Evolutionary conservation across 2,113 vertebrate genomes (phyloP).

Genomic region (Trogon surrucura): DNA sequence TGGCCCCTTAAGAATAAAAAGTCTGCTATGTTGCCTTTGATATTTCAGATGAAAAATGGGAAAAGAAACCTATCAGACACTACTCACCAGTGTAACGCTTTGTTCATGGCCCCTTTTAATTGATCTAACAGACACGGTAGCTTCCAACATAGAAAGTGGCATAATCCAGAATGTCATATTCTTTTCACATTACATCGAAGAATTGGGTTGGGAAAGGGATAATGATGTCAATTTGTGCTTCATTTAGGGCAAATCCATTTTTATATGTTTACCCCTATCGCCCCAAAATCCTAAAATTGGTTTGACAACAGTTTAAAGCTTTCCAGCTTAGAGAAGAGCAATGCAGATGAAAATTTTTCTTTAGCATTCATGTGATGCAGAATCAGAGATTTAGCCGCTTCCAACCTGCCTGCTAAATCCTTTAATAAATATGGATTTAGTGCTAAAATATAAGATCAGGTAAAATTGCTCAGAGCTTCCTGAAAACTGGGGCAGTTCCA

Average conservation of each 20-base stretch:
- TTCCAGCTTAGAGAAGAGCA: slow-evolving; percentile 8
- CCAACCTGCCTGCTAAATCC: slow-evolving; percentile 50
- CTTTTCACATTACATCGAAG: slow-evolving; percentile 47
- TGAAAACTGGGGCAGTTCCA: slow-evolving; percentile 38
- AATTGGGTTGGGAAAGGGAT: slow-evolving; percentile 3
- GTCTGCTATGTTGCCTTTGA: not conserved
- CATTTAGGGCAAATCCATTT: slow-evolving; percentile 47
- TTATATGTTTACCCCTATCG: not conserved
- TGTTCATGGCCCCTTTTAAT: not conserved
- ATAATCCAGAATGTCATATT: not conserved
- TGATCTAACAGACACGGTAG: not conserved
- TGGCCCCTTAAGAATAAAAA: slow-evolving; percentile 2
- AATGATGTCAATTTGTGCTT: slow-evolving; percentile 38
- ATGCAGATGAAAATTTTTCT: not conserved
- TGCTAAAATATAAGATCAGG: slow-evolving; percentile 45
- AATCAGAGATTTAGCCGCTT: slow-evolving; percentile 29
- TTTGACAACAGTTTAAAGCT: not conserved
- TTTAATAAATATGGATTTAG: slow-evolving; percentile 65
- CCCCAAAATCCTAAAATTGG: slow-evolving; percentile 4
- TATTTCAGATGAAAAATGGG: slow-evolving; percentile 10
- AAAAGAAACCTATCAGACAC: slow-evolving; percentile 3
- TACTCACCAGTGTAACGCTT: not conserved
- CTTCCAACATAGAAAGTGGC: not conserved
- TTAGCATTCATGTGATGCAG: slow-evolving; percentile 47
- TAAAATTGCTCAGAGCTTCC: slow-evolving; percentile 46